Evolutionary conservation across 2,888 invertebrate genomes (phyloP).

Genomic region (Glyphotaelius pellucidus): DNA sequence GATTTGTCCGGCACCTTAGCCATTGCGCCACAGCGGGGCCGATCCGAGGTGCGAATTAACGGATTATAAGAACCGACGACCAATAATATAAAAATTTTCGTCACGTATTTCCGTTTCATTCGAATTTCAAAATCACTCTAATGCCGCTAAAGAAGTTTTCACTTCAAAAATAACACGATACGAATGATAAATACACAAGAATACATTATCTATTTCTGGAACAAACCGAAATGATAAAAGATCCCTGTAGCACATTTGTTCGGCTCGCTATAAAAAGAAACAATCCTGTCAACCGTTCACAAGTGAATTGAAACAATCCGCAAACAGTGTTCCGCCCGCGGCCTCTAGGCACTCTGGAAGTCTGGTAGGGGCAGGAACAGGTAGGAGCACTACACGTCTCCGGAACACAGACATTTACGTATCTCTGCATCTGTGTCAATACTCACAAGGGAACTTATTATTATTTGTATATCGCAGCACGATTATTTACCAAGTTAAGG

Average conservation of each 20-base stretch:
- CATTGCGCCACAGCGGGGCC: too few relatives aligned
- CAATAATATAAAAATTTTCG: too few relatives aligned
- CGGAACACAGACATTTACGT: not conserved
- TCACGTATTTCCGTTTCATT: too few relatives aligned
- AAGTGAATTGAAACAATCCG: constrained; percentile 25
- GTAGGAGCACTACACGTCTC: not conserved
- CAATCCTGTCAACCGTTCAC: not conserved
- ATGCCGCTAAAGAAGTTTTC: too few relatives aligned
- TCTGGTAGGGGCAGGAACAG: not conserved
- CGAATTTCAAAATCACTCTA: too few relatives aligned
- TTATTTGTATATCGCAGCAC: not conserved
- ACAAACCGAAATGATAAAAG: not conserved
- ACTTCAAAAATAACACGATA: not conserved
- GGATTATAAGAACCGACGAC: too few relatives aligned
- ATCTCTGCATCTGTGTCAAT: not conserved
- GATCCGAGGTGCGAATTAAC: too few relatives aligned
- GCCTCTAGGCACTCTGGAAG: not conserved
- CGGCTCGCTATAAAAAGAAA: not conserved
- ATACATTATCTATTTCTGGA: not conserved
- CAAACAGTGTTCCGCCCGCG: constrained; percentile 11
- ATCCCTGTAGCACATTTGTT: not conserved
- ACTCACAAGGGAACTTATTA: not conserved
- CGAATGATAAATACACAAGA: not conserved
- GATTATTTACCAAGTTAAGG: not conserved
- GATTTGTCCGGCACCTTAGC: too few relatives aligned